phyloP scores from a whole-genome alignment of 2,113 vertebrate species.

The Phaethornis superciliosus region DNA sequence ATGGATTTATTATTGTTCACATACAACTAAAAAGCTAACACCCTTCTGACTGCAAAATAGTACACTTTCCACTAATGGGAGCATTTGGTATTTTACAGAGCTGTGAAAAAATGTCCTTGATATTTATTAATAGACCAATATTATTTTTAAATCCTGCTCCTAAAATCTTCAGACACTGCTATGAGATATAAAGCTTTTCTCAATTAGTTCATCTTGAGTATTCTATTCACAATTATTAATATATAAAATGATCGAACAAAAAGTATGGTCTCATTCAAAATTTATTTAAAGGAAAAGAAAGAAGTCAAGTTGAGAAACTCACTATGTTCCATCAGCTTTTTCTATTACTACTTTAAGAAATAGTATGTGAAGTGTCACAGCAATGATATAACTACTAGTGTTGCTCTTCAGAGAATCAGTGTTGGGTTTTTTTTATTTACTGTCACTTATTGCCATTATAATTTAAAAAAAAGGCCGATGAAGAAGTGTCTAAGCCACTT shows the following conservation, averaged over 20 bases:
- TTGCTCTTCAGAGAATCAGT: neutral
- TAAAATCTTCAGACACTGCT: neutral
- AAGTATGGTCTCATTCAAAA: neutral
- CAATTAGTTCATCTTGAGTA: neutral
- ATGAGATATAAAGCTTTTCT: neutral
- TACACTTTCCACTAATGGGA: constrained; percentile 29
- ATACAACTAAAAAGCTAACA: constrained; percentile 53
- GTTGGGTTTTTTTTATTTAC: neutral
- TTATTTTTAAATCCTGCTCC: neutral
- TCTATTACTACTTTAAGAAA: neutral
- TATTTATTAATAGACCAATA: constrained; percentile 36
- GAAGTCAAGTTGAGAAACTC: neutral
- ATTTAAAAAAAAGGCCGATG: neutral
- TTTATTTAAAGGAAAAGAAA: neutral
- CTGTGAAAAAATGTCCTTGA: constrained; percentile 38
- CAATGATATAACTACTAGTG: neutral
- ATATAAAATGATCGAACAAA: neutral
- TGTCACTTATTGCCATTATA: neutral
- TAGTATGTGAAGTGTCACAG: neutral
- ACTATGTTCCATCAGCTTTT: neutral
- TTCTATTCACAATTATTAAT: neutral
- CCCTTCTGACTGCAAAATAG: constrained; percentile 41
- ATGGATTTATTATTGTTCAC: constrained; percentile 65
- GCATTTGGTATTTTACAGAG: constrained; percentile 20
- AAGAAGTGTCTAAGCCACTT: neutral